Evolutionary conservation across 2,113 vertebrate genomes (phyloP).

Genomic region (Periophthalmodon schlosseri): DNA sequence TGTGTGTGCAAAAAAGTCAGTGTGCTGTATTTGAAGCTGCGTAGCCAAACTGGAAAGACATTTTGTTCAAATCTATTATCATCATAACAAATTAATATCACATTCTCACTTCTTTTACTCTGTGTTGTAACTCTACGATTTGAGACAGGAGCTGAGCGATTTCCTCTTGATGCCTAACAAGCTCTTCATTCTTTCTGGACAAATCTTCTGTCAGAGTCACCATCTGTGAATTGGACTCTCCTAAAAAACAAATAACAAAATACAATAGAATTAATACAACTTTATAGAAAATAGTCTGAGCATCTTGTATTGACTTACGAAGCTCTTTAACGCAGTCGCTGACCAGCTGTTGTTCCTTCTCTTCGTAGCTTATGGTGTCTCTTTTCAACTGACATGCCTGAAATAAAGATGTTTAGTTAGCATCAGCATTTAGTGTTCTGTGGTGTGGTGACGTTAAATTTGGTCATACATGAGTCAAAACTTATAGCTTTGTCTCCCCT

Average conservation of each 20-base stretch:
- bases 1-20: too few relatives aligned
- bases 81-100: neutral
- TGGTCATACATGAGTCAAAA: too few relatives aligned
- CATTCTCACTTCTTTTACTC: conserved; percentile 85
- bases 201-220: conserved; percentile 88
- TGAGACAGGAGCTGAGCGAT: conserved; percentile 92
- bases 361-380: conserved; percentile 93
- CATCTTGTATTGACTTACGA: conserved; percentile 79
- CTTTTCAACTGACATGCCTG: conserved; percentile 92
- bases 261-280: neutral
- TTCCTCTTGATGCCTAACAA: conserved; percentile 92
- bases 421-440: neutral
- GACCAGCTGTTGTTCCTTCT: conserved; percentile 95
- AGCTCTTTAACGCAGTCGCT: conserved; percentile 96
- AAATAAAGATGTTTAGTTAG: neutral
- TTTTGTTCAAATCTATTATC: neutral
- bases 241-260: conserved; percentile 60
- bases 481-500: too few relatives aligned
- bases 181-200: conserved; percentile 88
- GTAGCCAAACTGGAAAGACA: neutral
- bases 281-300: neutral
- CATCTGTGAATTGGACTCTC: conserved; percentile 94
- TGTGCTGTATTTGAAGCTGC: too few relatives aligned
- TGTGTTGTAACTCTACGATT: conserved; percentile 93
- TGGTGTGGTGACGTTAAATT: too few relatives aligned